Evolutionary conservation across 2,797 vertebrate species (phyloP).

Genomic region (Lophius americanus): DNA sequence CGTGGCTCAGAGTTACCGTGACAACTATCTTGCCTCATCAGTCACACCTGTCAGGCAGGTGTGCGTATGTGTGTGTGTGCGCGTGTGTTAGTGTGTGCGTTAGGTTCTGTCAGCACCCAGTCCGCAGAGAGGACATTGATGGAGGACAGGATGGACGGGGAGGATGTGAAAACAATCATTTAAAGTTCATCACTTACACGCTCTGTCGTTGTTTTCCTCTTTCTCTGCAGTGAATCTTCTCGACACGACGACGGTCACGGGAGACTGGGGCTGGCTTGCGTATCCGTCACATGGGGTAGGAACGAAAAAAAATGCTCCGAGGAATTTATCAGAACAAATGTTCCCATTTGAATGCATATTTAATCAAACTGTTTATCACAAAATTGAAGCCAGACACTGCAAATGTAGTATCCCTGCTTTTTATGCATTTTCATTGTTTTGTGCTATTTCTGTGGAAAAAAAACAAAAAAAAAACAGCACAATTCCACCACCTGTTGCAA

Average conservation of each 20-base stretch:
- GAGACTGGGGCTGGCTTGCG: constrained; percentile 86
- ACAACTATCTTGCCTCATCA: constrained; percentile 64
- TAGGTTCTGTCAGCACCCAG: neutral
- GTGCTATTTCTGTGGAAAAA: constrained; percentile 6
- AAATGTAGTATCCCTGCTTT: neutral
- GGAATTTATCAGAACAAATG: neutral
- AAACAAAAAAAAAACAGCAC: neutral
- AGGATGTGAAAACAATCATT: constrained; percentile 26
- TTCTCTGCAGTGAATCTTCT: constrained; percentile 81
- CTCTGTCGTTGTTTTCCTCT: constrained; percentile 31
- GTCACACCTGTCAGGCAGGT: constrained; percentile 70
- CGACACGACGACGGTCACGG: constrained; percentile 80
- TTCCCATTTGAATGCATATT: neutral
- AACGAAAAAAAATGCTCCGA: neutral
- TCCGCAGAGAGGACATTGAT: constrained; percentile 30
- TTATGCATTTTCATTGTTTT: neutral
- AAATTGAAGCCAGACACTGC: neutral
- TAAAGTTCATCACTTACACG: constrained; percentile 36
- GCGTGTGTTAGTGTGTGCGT: neutral
- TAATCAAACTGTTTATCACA: neutral
- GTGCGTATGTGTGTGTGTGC: constrained; percentile 16
- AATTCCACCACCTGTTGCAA: constrained; percentile 17
- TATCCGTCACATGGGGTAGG: constrained; percentile 85
- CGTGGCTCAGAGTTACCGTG: constrained; percentile 41
- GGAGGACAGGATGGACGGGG: constrained; percentile 32